Evolutionary conservation across 2,888 invertebrate species (phyloP), one percentile per base, ranked within the genome.

Genomic region (Odontomyia ornata): DNA sequence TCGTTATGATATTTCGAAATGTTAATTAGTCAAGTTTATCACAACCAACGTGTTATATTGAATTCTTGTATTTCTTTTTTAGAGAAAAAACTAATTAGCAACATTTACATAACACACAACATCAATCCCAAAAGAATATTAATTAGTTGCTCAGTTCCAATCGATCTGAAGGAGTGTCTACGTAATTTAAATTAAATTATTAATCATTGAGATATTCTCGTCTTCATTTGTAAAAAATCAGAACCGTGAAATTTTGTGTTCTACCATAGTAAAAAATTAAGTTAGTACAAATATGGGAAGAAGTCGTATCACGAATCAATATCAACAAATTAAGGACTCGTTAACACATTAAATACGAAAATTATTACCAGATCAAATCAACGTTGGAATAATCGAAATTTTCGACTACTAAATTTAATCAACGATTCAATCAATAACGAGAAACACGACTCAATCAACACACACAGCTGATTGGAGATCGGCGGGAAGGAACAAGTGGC

Each of bases 301-400:
- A 21, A 60, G 21, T 69, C 46, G 21, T 23, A 69, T 69, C 47
- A 30, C 25, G 69, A 69, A 69, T 69, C 69, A 69, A 69, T 69
- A 69, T 47, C 46, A 69, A 69, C 69, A 69, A 69, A 69, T 69
- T 69, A 69, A 43, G 46, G 25, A 69, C 46, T 69, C 47, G 47
- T 69, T 72, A 73, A 73, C 11, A 30, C 43, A n/a, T 30, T 36
- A 57, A 73, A 73, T 11, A 56, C 21, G 57, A 72, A 72, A 72
- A 73, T 73, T 73, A 73, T 60, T 28, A 73, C 13, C 36, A 11
- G 57, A 73, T 73, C 36, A 73, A 73, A 60, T 73, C 73, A 73
- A 36, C 73, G 36, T 73, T 18, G 11, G 25, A 57, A 60, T 60
- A 60, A 73, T n/a, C 60, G 21, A 60, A 73, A 47, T 36, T 36